Conservation (phyloP, 2,797 vertebrate genomes). For the Intellagama lesueurii region DNA sequence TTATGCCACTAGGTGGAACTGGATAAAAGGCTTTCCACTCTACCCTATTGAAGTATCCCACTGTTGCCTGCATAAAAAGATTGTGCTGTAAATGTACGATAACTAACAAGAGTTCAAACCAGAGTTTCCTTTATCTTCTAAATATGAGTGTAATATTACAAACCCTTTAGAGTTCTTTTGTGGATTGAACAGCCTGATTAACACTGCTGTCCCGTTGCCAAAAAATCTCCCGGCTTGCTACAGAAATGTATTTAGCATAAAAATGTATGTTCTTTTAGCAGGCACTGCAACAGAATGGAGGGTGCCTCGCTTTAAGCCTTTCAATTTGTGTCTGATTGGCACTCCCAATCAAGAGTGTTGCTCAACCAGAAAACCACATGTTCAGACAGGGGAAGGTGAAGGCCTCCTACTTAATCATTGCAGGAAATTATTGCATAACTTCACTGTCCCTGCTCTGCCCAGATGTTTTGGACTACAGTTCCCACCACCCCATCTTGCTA, state of each 20-base stretch:
- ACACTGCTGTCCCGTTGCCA: constrained; percentile 45
- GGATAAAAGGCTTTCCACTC: constrained; percentile 47
- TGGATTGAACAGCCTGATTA: constrained; percentile 60
- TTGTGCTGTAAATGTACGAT: constrained; percentile 35
- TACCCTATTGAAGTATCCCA: constrained; percentile 45
- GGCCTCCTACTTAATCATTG: not conserved
- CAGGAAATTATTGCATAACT: not conserved
- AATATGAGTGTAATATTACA: constrained; percentile 60
- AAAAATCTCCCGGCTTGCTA: constrained; percentile 39
- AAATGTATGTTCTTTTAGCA: rapidly evolving
- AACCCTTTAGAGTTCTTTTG: constrained; percentile 59
- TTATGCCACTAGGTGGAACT: constrained; percentile 56
- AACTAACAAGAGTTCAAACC: constrained; percentile 59
- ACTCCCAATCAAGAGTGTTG: not conserved
- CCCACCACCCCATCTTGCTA: not conserved
- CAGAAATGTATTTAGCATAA: not conserved
- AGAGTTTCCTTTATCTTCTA: constrained; percentile 53
- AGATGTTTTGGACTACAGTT: not conserved
- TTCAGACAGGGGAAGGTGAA: not conserved
- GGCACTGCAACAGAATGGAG: not conserved
- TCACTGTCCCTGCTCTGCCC: not conserved
- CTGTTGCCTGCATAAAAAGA: constrained; percentile 49
- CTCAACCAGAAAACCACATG: not conserved
- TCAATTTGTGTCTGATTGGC: not conserved
- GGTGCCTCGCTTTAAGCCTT: not conserved